Evolutionary conservation across 2,888 invertebrate species (phyloP), one percentile per base, ranked within the genome.

Genomic region (Daptonema setosum): DNA sequence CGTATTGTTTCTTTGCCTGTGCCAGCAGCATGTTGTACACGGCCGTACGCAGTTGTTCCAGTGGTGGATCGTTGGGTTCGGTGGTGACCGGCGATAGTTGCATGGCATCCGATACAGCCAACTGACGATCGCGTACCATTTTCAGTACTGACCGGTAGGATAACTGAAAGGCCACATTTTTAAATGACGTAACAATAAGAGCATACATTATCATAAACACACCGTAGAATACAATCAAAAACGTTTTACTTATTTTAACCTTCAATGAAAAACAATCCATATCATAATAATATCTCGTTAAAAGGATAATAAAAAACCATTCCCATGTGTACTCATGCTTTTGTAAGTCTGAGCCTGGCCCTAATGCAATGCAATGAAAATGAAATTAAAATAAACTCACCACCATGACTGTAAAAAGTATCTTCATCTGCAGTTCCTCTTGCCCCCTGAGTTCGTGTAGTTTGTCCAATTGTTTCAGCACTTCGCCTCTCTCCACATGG

Each of bases 331-430:
- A n/a, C n/a, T n/a, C n/a, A n/a, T n/a, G n/a, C n/a, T n/a, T n/a
- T n/a, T n/a, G n/a, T n/a, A n/a, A n/a, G n/a, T n/a, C n/a, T n/a
- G n/a, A n/a, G n/a, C n/a, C n/a, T n/a, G n/a, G n/a, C n/a, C n/a
- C n/a, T n/a, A n/a, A n/a, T n/a, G n/a, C n/a, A n/a, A n/a, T n/a
- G n/a, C n/a, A n/a, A n/a, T n/a, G n/a, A n/a, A 35, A 35, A 35
- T 35, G 35, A 35, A 35, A 35, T n/a, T n/a, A n/a, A n/a, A n/a
- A n/a, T n/a, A n/a, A 28, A 69, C 85, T 81, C 75, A 91, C 91
- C 75, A 91, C 91, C 64, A 88, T 82, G 58, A 90, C 85, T 58
- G 90, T 91, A 76, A 91, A 91, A 62, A 93, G 79, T 63, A 93
- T 85, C 78, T 91, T 93, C 66, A 83, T 81, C 76, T 93, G 91